A percentile compares a stretch with the other conserved stretches of the same genome.
Evolutionary conservation across 2,888 invertebrate species (phyloP).

Genomic region (Eubasilissa splendida): DNA sequence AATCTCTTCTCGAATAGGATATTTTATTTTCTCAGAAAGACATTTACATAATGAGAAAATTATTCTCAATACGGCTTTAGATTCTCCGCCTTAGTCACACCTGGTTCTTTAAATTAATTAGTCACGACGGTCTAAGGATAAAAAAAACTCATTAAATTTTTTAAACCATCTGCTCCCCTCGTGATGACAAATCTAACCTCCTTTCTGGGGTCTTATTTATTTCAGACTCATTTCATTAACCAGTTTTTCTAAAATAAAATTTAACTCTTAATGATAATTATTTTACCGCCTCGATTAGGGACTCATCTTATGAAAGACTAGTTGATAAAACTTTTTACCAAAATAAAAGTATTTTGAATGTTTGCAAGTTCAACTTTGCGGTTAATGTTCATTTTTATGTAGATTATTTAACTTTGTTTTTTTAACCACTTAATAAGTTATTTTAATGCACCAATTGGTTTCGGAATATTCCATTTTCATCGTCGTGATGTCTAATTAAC

Average conservation of each 20-base stretch:
- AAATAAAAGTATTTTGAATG: too few relatives aligned
- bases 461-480: too few relatives aligned
- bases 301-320: too few relatives aligned
- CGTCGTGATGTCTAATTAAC: too few relatives aligned
- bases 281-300: too few relatives aligned
- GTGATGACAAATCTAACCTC: slow-evolving; percentile 50
- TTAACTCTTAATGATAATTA: slow-evolving; percentile 8
- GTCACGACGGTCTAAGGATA: slow-evolving; percentile 48
- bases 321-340: too few relatives aligned
- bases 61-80: slow-evolving; percentile 38
- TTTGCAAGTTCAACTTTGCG: too few relatives aligned
- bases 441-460: too few relatives aligned
- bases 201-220: slow-evolving; percentile 38
- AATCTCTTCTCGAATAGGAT: slow-evolving; percentile 21
- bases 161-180: slow-evolving; percentile 51
- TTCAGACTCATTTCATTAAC: slow-evolving; percentile 49
- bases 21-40: slow-evolving; percentile 44
- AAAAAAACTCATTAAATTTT: slow-evolving; percentile 55
- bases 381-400: too few relatives aligned
- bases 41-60: slow-evolving; percentile 48
- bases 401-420: too few relatives aligned
- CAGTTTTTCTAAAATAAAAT: slow-evolving; percentile 49
- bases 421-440: too few relatives aligned
- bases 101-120: slow-evolving; percentile 58
- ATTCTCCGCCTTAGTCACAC: slow-evolving; percentile 55